phyloP scores from a whole-genome alignment of 1,140 invertebrate genomes.

The Aleiodes sp. region DNA sequence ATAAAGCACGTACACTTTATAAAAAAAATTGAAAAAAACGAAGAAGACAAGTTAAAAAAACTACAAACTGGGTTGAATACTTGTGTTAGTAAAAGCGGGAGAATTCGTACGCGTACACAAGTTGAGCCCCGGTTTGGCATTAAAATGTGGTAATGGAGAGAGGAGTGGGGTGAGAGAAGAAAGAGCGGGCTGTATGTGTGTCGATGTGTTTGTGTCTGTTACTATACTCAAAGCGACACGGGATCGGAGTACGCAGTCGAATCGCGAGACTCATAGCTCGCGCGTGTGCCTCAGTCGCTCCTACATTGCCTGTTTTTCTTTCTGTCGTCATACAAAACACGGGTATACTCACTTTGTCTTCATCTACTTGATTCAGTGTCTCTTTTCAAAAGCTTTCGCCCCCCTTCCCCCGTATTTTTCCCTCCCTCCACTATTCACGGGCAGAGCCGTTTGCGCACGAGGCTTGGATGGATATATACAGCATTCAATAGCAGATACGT shows the following conservation, averaged over 20 bases:
- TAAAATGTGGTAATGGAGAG: neutral
- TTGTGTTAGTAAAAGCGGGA: conserved; percentile 17
- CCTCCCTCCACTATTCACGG: too few species aligned
- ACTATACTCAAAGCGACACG: conserved; percentile 15
- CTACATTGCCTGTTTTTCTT: neutral
- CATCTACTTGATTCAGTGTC: too few species aligned
- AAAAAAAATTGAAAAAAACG: too few species aligned
- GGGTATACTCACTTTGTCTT: too few species aligned
- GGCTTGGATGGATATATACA: too few species aligned
- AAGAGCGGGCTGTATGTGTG: neutral
- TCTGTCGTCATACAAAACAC: too few species aligned
- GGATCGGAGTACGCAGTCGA: conserved; percentile 33
- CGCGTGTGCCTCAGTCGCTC: conserved; percentile 26
- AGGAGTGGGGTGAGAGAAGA: neutral
- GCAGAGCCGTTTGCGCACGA: too few species aligned
- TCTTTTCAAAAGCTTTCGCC: too few species aligned
- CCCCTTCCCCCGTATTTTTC: too few species aligned
- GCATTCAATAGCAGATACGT: too few species aligned
- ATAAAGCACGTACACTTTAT: too few species aligned
- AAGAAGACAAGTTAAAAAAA: neutral
- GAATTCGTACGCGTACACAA: conserved; percentile 16
- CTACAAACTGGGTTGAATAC: neutral
- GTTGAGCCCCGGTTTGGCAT: neutral
- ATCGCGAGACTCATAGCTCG: conserved; percentile 29
- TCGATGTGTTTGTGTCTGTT: neutral